A percentile compares a stretch with the other conserved stretches of the same genome.
These are phyloP conservation scores for Dendrolimus kikuchii DNA, from an alignment of 1,140 invertebrate genomes.

Conservation along the genomic window DNA sequence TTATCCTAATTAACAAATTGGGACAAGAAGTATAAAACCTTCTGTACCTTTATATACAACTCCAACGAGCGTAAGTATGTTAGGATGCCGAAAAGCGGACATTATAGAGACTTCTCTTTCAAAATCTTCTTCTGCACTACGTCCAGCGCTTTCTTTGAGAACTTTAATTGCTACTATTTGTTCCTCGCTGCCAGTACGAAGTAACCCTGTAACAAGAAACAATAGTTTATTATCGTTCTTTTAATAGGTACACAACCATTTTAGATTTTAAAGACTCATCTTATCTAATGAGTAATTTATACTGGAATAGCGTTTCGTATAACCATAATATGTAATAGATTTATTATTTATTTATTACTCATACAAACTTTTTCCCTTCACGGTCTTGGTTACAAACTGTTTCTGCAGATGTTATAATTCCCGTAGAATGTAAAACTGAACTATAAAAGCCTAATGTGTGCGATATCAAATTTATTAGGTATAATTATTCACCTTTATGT, in stretches of 20 bases:
- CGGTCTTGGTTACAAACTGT: too few relatives aligned
- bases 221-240: neutral
- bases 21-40: constrained; percentile 2
- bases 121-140: constrained; percentile 89
- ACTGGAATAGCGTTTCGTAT: too few relatives aligned
- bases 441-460: too few relatives aligned
- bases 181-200: constrained; percentile 60
- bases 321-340: too few relatives aligned
- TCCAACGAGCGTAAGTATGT: constrained; percentile 89
- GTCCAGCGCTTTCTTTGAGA: constrained; percentile 84
- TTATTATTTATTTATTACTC: too few relatives aligned
- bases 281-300: too few relatives aligned
- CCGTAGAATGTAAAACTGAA: too few relatives aligned
- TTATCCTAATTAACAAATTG: constrained; percentile 10
- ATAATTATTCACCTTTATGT: constrained; percentile 78
- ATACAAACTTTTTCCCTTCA: too few relatives aligned
- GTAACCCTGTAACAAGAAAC: constrained; percentile 70
- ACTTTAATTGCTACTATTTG: constrained; percentile 88
- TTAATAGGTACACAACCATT: too few relatives aligned
- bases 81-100: constrained; percentile 89
- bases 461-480: neutral
- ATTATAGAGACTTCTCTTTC: constrained; percentile 92
- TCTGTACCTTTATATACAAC: constrained; percentile 81
- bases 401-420: too few relatives aligned
- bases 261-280: too few relatives aligned